Evolutionary conservation across 2,888 invertebrate species (phyloP).

Genomic region (Thelaira solivaga): DNA sequence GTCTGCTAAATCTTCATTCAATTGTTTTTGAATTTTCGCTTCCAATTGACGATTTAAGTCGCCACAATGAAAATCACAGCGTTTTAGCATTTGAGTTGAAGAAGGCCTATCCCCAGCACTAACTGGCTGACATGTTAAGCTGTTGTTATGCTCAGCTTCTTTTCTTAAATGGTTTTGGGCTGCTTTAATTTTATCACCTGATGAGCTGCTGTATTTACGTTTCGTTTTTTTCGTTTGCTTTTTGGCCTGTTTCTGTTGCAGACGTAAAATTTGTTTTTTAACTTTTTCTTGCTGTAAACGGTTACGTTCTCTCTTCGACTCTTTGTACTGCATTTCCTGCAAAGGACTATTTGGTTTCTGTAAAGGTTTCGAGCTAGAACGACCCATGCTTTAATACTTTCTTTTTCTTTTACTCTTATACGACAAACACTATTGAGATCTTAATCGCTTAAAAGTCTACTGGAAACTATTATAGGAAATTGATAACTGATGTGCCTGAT

Average conservation of each 20-base stretch:
- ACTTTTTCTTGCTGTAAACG: constrained; percentile 70
- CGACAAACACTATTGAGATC: constrained; percentile 9
- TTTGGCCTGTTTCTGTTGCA: constrained; percentile 70
- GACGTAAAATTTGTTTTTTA: constrained; percentile 68
- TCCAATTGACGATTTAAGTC: constrained; percentile 69
- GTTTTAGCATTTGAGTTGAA: constrained; percentile 44
- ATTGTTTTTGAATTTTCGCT: constrained; percentile 79
- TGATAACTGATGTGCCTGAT: too few species aligned
- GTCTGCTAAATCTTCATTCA: constrained; percentile 81
- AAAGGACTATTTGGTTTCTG: constrained; percentile 70
- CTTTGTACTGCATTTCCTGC: constrained; percentile 68
- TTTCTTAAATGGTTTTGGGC: too few species aligned
- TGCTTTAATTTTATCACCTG: not conserved
- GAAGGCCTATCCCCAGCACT: constrained; percentile 61
- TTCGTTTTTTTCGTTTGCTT: constrained; percentile 63
- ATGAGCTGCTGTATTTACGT: constrained; percentile 24
- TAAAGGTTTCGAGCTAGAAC: constrained; percentile 70
- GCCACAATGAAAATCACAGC: constrained; percentile 66
- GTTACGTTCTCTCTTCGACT: constrained; percentile 64
- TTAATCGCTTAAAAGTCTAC: constrained; percentile 39
- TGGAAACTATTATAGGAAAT: constrained; percentile 42
- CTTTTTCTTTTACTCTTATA: not conserved
- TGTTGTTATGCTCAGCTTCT: too few species aligned
- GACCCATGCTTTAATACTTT: constrained; percentile 69
- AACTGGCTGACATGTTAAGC: constrained; percentile 9